A percentile compares a stretch with the other conserved stretches of the same genome.
Evolutionary conservation across 2,797 vertebrate species (phyloP).

Genomic region (Myotis vivesi): DNA sequence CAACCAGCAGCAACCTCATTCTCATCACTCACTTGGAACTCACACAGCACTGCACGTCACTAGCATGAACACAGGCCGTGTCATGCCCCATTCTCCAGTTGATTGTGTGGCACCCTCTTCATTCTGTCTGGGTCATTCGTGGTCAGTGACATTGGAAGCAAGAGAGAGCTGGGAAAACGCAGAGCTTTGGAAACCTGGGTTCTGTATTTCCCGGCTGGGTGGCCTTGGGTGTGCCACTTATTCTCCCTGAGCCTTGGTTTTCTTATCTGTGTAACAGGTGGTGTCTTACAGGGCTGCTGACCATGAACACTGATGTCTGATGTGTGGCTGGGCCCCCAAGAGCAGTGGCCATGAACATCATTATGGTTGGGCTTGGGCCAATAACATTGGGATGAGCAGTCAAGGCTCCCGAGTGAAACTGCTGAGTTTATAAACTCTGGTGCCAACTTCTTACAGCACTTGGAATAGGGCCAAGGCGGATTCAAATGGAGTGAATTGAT

Average conservation of each 20-base stretch:
- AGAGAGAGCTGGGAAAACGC: not conserved
- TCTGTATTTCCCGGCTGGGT: accelerated
- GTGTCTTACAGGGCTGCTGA: not conserved
- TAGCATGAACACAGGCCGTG: not conserved
- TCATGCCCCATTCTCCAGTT: accelerated
- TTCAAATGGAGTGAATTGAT: not conserved
- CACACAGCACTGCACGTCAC: accelerated
- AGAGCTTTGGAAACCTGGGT: not conserved
- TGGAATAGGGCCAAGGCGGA: not conserved
- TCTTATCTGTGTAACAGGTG: not conserved
- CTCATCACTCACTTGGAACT: not conserved
- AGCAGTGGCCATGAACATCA: not conserved
- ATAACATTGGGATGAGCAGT: not conserved
- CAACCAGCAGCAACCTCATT: accelerated
- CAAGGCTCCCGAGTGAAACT: not conserved
- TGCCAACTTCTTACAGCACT: not conserved
- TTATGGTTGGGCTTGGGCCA: not conserved
- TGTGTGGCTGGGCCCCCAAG: not conserved
- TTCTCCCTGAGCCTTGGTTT: no score
- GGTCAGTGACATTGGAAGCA: not conserved
- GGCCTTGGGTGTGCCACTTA: not conserved
- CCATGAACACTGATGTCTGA: not conserved
- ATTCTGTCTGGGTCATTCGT: no score
- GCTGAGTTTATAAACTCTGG: not conserved
- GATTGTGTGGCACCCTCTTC: not conserved